Conservation (phyloP, 2,113 vertebrate species). For the Microtus montanus region DNA sequence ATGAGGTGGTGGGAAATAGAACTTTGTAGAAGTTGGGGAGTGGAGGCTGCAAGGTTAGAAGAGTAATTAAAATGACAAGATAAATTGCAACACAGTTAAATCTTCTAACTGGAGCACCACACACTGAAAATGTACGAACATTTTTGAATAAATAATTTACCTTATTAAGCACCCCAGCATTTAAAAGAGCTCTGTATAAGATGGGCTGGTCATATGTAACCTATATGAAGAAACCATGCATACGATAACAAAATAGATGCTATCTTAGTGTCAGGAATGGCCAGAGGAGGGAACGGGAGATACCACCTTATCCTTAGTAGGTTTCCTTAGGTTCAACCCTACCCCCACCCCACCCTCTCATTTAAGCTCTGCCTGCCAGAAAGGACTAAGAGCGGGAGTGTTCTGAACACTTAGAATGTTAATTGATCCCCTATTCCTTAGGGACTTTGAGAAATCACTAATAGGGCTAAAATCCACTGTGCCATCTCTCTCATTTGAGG, state of each 20-base stretch:
- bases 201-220: background rate
- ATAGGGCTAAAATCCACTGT: conserved; percentile 53
- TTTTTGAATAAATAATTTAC: background rate
- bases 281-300: background rate
- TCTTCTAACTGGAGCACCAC: conserved; percentile 6
- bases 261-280: background rate
- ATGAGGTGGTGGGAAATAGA: background rate
- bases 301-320: background rate
- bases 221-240: background rate
- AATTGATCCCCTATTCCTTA: conserved; percentile 29
- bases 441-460: conserved; percentile 47
- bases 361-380: background rate
- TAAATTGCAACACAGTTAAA: background rate
- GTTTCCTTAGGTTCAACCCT: background rate
- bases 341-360: too few relatives aligned
- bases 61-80: background rate
- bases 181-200: background rate
- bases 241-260: background rate
- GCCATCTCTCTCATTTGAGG: conserved; percentile 26
- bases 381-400: background rate
- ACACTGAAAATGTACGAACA: background rate
- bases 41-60: background rate
- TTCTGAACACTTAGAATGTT: conserved; percentile 23
- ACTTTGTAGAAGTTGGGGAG: background rate
- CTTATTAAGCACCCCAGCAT: background rate